A percentile compares a stretch with the other conserved stretches of the same genome.
Evolutionary conservation across 2,888 invertebrate genomes (phyloP).

Genomic region (Elysia crispata): DNA sequence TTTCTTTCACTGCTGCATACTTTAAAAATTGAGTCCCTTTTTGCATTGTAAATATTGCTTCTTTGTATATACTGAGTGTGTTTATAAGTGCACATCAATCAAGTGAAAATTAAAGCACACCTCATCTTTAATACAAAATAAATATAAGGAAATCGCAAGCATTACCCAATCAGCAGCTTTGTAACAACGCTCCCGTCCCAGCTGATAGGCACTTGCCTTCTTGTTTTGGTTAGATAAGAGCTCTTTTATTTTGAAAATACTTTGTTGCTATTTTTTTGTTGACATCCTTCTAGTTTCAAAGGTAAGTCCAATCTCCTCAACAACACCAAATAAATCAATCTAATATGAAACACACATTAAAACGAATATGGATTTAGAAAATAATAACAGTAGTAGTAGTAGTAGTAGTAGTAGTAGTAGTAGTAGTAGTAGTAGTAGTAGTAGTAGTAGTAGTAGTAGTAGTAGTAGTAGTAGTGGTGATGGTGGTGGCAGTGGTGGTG

Average conservation of each 20-base stretch:
- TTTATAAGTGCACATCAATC: too few species aligned
- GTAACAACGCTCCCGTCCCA: slow-evolving; percentile 39
- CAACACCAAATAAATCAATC: too few species aligned
- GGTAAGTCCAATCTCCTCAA: not conserved
- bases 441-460: not conserved
- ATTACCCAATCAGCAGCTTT: slow-evolving; percentile 40
- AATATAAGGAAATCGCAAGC: not conserved
- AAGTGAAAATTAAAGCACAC: too few species aligned
- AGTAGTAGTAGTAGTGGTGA: not conserved
- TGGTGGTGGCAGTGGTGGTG: not conserved
- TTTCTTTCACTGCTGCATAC: not conserved
- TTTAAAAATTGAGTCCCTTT: not conserved
- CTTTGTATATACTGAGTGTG: not conserved
- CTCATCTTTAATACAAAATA: not conserved
- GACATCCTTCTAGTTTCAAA: not conserved
- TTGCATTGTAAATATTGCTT: not conserved
- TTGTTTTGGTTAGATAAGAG: slow-evolving; percentile 50
- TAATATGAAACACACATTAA: too few species aligned
- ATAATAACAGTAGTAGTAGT: not conserved
- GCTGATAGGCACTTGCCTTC: slow-evolving; percentile 51
- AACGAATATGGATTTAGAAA: too few species aligned
- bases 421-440: not conserved
- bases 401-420: not conserved
- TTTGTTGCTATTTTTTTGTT: not conserved
- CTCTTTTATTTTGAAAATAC: not conserved